Base-by-base conservation (phyloP, 1,140 invertebrate genomes). In the Oscheius sp. region DNA sequence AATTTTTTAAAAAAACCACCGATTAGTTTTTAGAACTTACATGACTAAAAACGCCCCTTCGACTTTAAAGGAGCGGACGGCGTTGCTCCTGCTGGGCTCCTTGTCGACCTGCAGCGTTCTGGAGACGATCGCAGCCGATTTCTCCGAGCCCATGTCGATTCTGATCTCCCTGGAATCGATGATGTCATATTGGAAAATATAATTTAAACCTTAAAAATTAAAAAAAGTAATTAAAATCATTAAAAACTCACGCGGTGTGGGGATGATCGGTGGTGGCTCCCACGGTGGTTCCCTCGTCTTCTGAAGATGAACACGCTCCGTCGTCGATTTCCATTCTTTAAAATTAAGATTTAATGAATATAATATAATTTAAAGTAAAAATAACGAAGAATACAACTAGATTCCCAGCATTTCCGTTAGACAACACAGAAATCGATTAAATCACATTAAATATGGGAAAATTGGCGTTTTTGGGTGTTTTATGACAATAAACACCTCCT, bases 41-140 rank as follows among this genome's bases (percentile, higher is more conserved):
- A 68, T 32, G 55, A 68, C n/a, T 3, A 68, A 28, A 62, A 26
- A 18, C 0, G 28, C 28, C 20, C 52, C 66, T 7, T 68, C 66
- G 20, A 29, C 28, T 61, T 10, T 26, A 10, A 64, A n/a, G 10
- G 38, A 18, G 10, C 66, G 23, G 18, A 58, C 32, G 18, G 58
- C 46, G 31, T 52, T 58, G 1, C 66, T 68, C 34, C 66, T 3
- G 18, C 45, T 26, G 7, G 66, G 66, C 23, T 68, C 66, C 26
- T 68, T 68, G 1, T 68, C 66, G 23, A 68, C 66, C 18, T 3
- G 13, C 3, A 68, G 26, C 0, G 66, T 61, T 26, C 18, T 31
- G 23, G 26, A 58, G 3, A 59, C 66, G 4, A 68, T 62, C 20
- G 32, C 31, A 13, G 66, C 66, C 18, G 15, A 18, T 52, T 59